phyloP scores from a whole-genome alignment of 1,140 invertebrate genomes.

The Zaprionus kolodkinae region DNA sequence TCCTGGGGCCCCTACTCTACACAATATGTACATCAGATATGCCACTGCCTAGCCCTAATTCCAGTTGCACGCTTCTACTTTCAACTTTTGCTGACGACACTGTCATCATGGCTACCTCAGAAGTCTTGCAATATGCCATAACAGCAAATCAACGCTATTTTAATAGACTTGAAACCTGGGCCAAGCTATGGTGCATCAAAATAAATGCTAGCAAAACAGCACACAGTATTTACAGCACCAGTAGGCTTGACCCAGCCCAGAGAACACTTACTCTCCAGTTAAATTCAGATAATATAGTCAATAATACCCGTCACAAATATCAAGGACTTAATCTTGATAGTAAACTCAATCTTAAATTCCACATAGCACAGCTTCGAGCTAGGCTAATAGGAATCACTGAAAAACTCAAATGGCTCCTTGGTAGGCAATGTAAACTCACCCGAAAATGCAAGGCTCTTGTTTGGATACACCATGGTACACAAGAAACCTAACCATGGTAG shows the following conservation, averaged over 20 bases:
- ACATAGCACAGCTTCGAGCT: no score
- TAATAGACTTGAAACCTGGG: not conserved
- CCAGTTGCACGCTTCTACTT: not conserved
- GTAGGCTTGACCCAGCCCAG: not conserved
- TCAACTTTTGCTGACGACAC: slow-evolving; percentile 21
- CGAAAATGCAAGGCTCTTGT: no score
- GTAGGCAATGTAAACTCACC: no score
- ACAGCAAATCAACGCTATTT: not conserved
- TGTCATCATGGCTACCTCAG: not conserved
- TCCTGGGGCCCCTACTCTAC: slow-evolving; percentile 11
- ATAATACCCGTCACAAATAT: no score
- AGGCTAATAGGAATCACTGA: no score
- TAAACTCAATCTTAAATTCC: no score
- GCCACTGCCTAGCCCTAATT: not conserved
- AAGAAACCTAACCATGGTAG: no score
- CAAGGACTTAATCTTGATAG: no score
- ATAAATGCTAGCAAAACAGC: not conserved
- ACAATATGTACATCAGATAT: slow-evolving; percentile 15
- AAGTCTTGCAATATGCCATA: not conserved
- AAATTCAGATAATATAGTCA: no score
- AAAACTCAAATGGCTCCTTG: no score
- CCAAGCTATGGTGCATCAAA: slow-evolving; percentile 15
- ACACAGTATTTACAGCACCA: not conserved
- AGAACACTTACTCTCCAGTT: no score
- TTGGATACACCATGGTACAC: no score